These are phyloP conservation scores for Andricus grossulariae DNA, from an alignment of 1,140 invertebrate species.

Conservation along the genomic window DNA sequence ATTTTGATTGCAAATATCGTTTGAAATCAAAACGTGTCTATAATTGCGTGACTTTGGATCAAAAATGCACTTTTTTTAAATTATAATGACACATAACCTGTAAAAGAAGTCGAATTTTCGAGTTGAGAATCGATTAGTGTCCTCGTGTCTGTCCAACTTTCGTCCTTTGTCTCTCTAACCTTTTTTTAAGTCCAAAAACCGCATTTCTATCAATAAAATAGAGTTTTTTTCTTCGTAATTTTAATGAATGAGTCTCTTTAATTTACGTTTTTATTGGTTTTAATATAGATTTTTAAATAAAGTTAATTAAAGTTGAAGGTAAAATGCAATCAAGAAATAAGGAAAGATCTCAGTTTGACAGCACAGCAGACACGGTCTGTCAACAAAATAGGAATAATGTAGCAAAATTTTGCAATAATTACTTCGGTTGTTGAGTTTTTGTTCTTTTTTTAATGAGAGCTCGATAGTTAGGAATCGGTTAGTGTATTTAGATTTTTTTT, in stretches of 20 bases:
- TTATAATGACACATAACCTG: too few relatives aligned
- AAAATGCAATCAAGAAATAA: not conserved
- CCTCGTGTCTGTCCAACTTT: not conserved
- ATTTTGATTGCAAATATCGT: too few relatives aligned
- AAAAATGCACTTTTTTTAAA: too few relatives aligned
- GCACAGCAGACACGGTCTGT: not conserved
- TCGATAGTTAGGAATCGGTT: not conserved
- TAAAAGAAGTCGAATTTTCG: too few relatives aligned
- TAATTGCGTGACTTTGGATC: too few relatives aligned
- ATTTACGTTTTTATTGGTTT: not conserved
- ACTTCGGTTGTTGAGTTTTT: not conserved
- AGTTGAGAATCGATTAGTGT: too few relatives aligned
- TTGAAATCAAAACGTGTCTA: too few relatives aligned
- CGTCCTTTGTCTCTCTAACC: constrained; percentile 3
- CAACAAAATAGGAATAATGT: not conserved
- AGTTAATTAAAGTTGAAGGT: not conserved
- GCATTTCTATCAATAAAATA: not conserved
- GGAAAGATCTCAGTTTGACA: constrained; percentile 1
- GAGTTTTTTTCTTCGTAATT: not conserved
- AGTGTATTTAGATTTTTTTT: not conserved
- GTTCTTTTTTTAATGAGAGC: not conserved
- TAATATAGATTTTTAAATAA: not conserved
- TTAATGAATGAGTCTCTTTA: not conserved
- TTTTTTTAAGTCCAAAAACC: not conserved
- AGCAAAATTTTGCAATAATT: not conserved